Percentiles rank a stretch among this genome's conserved stretches.
Conservation (phyloP, 2,888 invertebrate genomes). For the Siphonodentalium dalli region DNA sequence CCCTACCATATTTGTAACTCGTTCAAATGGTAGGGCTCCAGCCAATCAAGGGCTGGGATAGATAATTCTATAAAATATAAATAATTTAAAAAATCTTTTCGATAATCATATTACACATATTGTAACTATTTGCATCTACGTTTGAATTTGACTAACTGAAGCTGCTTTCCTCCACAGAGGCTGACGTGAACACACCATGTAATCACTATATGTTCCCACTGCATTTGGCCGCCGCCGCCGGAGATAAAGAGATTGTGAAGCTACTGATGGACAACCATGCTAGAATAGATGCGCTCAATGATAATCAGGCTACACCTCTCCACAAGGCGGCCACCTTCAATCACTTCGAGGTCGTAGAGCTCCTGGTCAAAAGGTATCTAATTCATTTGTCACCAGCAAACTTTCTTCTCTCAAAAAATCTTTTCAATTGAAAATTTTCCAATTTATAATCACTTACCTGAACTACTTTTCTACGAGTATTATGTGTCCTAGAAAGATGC, state of each 20-base stretch:
- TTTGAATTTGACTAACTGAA: background rate
- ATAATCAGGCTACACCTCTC: constrained; percentile 65
- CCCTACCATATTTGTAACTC: too few species aligned
- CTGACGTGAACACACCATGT: constrained; percentile 78
- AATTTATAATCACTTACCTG: too few species aligned
- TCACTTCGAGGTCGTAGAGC: constrained; percentile 61
- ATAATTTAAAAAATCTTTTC: too few species aligned
- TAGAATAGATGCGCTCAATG: constrained; percentile 64
- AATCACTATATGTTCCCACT: constrained; percentile 81
- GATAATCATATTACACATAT: background rate
- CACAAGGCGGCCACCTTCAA: constrained; percentile 65
- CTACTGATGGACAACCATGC: constrained; percentile 63
- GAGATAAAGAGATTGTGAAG: constrained; percentile 54
- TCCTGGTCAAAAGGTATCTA: constrained; percentile 61
- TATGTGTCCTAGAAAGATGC: too few species aligned
- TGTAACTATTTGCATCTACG: background rate
- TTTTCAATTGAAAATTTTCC: too few species aligned
- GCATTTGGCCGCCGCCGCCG: constrained; percentile 74
- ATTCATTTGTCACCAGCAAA: too few species aligned
- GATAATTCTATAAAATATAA: too few species aligned
- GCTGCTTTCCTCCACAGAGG: constrained; percentile 62
- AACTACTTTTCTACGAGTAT: too few species aligned
- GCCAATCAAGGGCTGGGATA: too few species aligned
- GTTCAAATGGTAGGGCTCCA: too few species aligned
- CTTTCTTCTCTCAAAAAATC: too few species aligned